Conservation (phyloP, 2,888 invertebrate genomes). For the Shargacucullia verbasci region DNA sequence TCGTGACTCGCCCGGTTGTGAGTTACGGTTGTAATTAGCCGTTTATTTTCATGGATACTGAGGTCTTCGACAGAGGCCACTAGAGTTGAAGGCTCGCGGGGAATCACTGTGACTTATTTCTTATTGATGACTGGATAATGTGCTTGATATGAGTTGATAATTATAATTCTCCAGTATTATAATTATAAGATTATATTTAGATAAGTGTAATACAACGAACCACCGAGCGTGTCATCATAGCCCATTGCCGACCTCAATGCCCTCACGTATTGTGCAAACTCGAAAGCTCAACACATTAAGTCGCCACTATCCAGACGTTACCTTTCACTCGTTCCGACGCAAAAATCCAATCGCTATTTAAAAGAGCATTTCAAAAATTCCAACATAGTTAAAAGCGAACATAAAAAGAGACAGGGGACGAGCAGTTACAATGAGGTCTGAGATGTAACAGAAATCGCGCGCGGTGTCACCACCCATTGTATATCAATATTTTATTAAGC, state of each 20-base stretch:
- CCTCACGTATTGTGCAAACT: slow-evolving; percentile 36
- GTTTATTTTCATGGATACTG: slow-evolving; percentile 50
- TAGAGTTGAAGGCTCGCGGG: slow-evolving; percentile 24
- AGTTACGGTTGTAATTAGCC: slow-evolving; percentile 61
- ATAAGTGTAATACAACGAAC: slow-evolving; percentile 6
- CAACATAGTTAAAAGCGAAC: slow-evolving; percentile 44
- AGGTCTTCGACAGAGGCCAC: slow-evolving; percentile 37
- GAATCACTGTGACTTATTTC: slow-evolving; percentile 8
- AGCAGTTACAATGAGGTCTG: slow-evolving; percentile 66
- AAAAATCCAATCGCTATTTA: slow-evolving; percentile 47
- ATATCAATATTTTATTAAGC: slow-evolving; percentile 82
- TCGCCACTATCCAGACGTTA: slow-evolving; percentile 23
- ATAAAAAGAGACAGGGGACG: slow-evolving; percentile 58
- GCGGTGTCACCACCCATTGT: slow-evolving; percentile 80
- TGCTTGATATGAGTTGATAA: slow-evolving; percentile 14
- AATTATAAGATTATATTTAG: slow-evolving; percentile 19
- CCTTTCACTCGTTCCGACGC: slow-evolving; percentile 42
- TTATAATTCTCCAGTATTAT: slow-evolving; percentile 15
- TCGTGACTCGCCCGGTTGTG: slow-evolving; percentile 57
- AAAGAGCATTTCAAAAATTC: slow-evolving; percentile 39
- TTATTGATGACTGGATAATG: slow-evolving; percentile 8
- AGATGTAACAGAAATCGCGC: slow-evolving; percentile 67
- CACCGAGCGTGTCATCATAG: slow-evolving; percentile 23
- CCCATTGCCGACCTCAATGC: slow-evolving; percentile 26
- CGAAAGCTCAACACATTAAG: slow-evolving; percentile 35